phyloP scores from a whole-genome alignment of 2,797 vertebrate genomes.

The Mico argentatus region DNA sequence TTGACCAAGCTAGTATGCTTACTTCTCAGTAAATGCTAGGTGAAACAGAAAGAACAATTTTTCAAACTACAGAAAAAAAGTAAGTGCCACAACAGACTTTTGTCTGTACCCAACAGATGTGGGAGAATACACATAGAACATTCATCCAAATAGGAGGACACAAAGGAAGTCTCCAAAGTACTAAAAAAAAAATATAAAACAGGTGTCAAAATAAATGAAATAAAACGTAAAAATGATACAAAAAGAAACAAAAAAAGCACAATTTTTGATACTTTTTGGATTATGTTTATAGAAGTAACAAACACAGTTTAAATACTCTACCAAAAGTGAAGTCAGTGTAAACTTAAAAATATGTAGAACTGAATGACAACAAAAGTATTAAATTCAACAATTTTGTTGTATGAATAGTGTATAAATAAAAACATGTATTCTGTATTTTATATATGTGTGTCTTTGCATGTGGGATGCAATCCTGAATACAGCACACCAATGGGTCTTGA shows the following conservation, averaged over 20 bases:
- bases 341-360: not conserved
- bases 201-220: too few species aligned
- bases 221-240: not conserved
- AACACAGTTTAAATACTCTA: not conserved
- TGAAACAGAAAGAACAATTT: not conserved
- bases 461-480: too few species aligned
- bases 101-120: not conserved
- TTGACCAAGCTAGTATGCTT: not conserved
- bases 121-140: not conserved
- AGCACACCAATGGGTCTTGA: too few species aligned
- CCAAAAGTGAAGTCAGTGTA: not conserved
- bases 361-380: not conserved
- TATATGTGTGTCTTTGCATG: not conserved
- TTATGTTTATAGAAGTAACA: not conserved
- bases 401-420: not conserved
- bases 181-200: not conserved
- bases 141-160: not conserved
- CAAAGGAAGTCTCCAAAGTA: not conserved
- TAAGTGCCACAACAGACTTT: not conserved
- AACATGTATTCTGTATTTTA: not conserved
- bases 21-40: not conserved
- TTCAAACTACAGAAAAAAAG: not conserved
- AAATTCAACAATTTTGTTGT: not conserved
- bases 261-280: not conserved
- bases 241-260: not conserved